Evolutionary conservation across 2,888 invertebrate genomes (phyloP).

Genomic region (Gisinianus flammeolus): DNA sequence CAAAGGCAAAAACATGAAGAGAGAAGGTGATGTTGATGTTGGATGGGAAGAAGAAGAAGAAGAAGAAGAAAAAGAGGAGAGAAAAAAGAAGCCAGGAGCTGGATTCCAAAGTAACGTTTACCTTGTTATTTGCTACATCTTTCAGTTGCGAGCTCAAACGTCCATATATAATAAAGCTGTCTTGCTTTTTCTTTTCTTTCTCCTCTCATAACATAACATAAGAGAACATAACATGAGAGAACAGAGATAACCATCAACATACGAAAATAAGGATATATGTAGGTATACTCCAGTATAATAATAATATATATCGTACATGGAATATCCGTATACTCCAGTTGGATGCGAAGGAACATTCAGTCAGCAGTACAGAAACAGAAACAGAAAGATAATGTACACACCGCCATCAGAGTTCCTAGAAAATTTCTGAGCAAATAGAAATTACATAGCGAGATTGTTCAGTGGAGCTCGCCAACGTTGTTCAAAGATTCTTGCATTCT

Average conservation of each 20-base stretch:
- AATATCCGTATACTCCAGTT: too few relatives aligned
- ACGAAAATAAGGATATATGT: too few relatives aligned
- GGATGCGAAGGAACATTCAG: too few relatives aligned
- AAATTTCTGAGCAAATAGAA: slow-evolving; percentile 14
- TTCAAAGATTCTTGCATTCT: background rate
- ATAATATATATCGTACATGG: too few relatives aligned
- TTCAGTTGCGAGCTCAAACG: slow-evolving; percentile 4
- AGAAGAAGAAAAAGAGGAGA: background rate
- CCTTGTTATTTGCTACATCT: slow-evolving; percentile 5
- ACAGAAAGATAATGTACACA: too few relatives aligned
- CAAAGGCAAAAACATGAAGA: slow-evolving; percentile 5
- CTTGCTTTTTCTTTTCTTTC: background rate
- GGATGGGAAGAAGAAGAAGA: background rate
- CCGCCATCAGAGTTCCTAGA: background rate
- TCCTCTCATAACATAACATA: background rate
- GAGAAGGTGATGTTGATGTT: slow-evolving; percentile 18
- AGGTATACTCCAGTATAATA: too few relatives aligned
- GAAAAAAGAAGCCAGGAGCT: background rate
- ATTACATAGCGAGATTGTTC: background rate
- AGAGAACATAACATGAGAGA: too few relatives aligned
- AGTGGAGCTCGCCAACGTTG: background rate
- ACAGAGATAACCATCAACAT: too few relatives aligned
- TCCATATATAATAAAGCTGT: background rate
- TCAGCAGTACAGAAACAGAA: too few relatives aligned
- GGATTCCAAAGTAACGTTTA: slow-evolving; percentile 9